A percentile compares a stretch with the other conserved stretches of the same genome.
Evolutionary conservation across 2,888 invertebrate genomes (phyloP).

Genomic region (Mythimna pallens): DNA sequence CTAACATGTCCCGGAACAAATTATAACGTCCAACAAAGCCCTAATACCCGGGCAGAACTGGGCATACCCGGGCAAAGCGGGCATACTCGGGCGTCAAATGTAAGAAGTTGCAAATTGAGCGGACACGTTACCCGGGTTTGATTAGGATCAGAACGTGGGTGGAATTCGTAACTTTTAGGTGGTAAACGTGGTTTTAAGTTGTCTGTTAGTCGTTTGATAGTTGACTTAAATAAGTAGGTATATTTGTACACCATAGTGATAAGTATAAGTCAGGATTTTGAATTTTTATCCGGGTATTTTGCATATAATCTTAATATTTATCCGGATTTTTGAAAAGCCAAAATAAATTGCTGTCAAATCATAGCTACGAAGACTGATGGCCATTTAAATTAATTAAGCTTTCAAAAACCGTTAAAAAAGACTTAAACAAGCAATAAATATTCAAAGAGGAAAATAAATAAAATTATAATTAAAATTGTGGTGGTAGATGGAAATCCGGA

Average conservation of each 20-base stretch:
- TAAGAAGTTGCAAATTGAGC: slow-evolving; percentile 72
- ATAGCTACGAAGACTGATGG: background rate
- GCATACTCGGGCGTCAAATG: slow-evolving; percentile 53
- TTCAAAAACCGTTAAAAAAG: slow-evolving; percentile 14
- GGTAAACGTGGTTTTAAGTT: slow-evolving; percentile 13
- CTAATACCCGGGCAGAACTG: slow-evolving; percentile 23
- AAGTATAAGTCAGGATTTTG: too few relatives aligned
- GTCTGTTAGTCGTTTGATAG: slow-evolving; percentile 2
- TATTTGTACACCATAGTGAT: too few relatives aligned
- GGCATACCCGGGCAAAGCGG: slow-evolving; percentile 16
- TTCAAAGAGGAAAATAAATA: slow-evolving; percentile 33
- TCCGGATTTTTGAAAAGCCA: background rate
- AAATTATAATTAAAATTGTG: slow-evolving; percentile 21
- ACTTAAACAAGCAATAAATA: slow-evolving; percentile 27
- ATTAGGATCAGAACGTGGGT: slow-evolving; percentile 61
- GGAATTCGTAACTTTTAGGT: slow-evolving; percentile 51
- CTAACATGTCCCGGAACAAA: slow-evolving; percentile 62
- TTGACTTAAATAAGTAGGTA: too few relatives aligned
- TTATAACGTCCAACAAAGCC: slow-evolving; percentile 52
- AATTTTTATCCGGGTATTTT: background rate
- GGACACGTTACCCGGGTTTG: slow-evolving; percentile 59
- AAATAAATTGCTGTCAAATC: slow-evolving; percentile 12
- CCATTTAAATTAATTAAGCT: slow-evolving; percentile 16
- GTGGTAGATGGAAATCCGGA: background rate
- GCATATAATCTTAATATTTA: too few relatives aligned